phyloP scores from a whole-genome alignment of 2,888 invertebrate genomes.

The Hypena proboscidalis region DNA sequence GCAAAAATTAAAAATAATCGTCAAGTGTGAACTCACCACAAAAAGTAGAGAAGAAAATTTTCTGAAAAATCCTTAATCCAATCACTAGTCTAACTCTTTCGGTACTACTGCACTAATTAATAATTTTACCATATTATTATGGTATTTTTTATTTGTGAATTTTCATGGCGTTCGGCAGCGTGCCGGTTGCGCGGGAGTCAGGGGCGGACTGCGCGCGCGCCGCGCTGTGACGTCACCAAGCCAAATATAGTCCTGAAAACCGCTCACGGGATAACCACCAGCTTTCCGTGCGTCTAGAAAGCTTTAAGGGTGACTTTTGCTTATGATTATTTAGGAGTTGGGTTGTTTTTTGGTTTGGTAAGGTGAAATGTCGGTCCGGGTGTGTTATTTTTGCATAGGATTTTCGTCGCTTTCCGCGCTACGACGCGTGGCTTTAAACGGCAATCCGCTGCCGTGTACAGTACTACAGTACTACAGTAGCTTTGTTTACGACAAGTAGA shows the following conservation, averaged over 20 bases:
- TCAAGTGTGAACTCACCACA: slow-evolving; percentile 52
- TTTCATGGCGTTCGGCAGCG: slow-evolving; percentile 55
- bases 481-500: slow-evolving; percentile 66
- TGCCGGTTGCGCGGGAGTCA: slow-evolving; percentile 70
- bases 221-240: slow-evolving; percentile 67
- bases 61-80: slow-evolving; percentile 57
- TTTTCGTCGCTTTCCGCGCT: slow-evolving; percentile 72
- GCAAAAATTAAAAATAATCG: slow-evolving; percentile 12
- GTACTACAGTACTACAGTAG: too few relatives aligned
- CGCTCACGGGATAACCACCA: slow-evolving; percentile 21
- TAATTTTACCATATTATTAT: slow-evolving; percentile 52
- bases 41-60: slow-evolving; percentile 34
- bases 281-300: slow-evolving; percentile 44
- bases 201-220: slow-evolving; percentile 73
- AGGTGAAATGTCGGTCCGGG: slow-evolving; percentile 68
- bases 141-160: slow-evolving; percentile 42
- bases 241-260: slow-evolving; percentile 70
- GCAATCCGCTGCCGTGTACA: slow-evolving; percentile 62
- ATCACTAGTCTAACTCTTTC: slow-evolving; percentile 47
- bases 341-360: slow-evolving; percentile 38
- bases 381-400: slow-evolving; percentile 81
- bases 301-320: slow-evolving; percentile 44
- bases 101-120: slow-evolving; percentile 51
- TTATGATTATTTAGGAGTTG: slow-evolving; percentile 34
- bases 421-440: slow-evolving; percentile 78